Base-by-base conservation (phyloP, 2,113 vertebrate genomes). In the Turnix velox region DNA sequence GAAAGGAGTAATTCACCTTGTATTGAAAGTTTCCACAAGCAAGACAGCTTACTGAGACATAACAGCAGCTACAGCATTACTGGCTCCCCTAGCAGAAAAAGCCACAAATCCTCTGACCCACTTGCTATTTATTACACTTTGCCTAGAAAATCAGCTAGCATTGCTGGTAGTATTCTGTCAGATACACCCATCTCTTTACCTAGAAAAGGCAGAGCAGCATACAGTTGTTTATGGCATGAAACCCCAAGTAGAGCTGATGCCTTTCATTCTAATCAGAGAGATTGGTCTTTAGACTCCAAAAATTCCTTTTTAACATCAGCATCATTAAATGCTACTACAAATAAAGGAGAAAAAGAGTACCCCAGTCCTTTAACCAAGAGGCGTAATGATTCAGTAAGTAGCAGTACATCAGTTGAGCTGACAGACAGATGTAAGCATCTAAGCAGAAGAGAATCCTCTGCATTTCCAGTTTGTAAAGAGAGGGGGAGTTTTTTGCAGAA, bases 71-170 rank as follows among this genome's bases (percentile, higher is more conserved):
- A 79, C 55, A 86, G 94, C 15, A 39, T 77, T 85, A 63, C 81
- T 59, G 46, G 7, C 35, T 92, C 95, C 28, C 62, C 61, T 39
- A 65, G 71, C 27, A 92, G 59, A 59, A 88, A 63, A 25, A 75
- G 73, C 81, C 46, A 46, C 49, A 91, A 72, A 37, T 71, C 84
- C 90, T 63, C 92, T 46, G 95, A 96, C 15, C 42, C 78, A 19
- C 86, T 72, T 66, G 69, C 95, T 68, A 87, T 88, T 65, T 97
- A 97, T 61, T 96, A 97, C 35, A 97, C 96, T 25, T 91, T 97
- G 84, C 97, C 97, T 40, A 97, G 97, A 92, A 97, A 97, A 94
- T 94, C 97, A 75, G 86, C 96, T 24, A 93, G 96, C 62, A 90
- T 93, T 58, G 48, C 63, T 71, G 89, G 88, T 42, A 94, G 88